These are phyloP conservation scores for Deladenus siricidicola DNA, from an alignment of 2,888 invertebrate genomes.

Conservation along the genomic window DNA sequence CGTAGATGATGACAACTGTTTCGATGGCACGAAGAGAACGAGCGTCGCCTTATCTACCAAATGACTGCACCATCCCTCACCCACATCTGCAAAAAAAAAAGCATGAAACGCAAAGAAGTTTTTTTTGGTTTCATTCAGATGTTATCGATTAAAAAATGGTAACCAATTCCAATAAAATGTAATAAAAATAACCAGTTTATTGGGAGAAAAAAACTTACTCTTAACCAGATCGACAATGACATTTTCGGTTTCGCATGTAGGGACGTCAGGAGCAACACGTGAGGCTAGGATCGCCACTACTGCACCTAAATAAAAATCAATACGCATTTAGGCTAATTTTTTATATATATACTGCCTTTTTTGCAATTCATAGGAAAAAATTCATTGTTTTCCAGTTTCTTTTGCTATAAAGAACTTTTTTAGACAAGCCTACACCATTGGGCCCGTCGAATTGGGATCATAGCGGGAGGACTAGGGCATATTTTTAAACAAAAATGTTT, in stretches of 20 bases:
- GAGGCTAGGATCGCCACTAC: constrained; percentile 26
- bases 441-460: too few relatives aligned
- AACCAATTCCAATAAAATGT: too few relatives aligned
- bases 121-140: neutral
- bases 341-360: too few relatives aligned
- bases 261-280: constrained; percentile 36
- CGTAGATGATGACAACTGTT: constrained; percentile 21
- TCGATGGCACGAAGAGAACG: constrained; percentile 29
- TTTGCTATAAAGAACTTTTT: too few relatives aligned
- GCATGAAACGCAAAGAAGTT: neutral
- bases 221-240: constrained; percentile 15
- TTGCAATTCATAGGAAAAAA: too few relatives aligned
- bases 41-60: constrained; percentile 28
- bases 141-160: neutral
- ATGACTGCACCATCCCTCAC: constrained; percentile 36
- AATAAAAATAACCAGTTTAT: too few relatives aligned
- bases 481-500: too few relatives aligned
- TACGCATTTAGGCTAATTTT: too few relatives aligned
- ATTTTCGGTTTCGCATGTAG: constrained; percentile 19
- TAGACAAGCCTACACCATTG: too few relatives aligned
- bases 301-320: constrained; percentile 31
- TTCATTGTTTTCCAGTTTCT: too few relatives aligned
- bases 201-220: constrained; percentile 8
- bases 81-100: constrained; percentile 26
- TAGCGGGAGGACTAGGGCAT: too few relatives aligned